Conservation (phyloP, 1,140 invertebrate genomes). For the Halictus rubicundus region DNA sequence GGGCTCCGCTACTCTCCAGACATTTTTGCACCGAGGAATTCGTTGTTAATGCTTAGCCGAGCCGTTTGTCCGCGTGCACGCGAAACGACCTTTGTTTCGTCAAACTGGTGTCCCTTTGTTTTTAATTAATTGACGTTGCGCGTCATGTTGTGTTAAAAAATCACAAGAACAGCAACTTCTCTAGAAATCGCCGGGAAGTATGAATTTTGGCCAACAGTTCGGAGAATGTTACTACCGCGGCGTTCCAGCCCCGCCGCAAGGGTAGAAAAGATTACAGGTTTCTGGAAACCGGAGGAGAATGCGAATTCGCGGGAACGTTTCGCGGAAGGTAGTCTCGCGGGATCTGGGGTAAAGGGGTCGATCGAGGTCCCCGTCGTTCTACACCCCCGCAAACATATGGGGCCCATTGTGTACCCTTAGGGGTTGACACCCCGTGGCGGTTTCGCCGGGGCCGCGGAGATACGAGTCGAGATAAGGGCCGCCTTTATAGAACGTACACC, state of each 20-base stretch:
- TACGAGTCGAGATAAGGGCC: conserved; percentile 69
- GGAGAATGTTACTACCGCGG: too few species aligned
- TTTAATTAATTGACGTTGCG: too few species aligned
- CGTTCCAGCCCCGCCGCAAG: too few species aligned
- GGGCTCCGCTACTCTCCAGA: too few species aligned
- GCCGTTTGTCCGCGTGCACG: too few species aligned
- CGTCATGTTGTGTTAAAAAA: too few species aligned
- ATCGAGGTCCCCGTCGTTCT: conserved; percentile 59
- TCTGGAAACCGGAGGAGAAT: not conserved
- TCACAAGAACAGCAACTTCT: too few species aligned
- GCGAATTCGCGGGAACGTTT: conserved; percentile 16
- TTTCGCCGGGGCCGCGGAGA: conserved; percentile 66
- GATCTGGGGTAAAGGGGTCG: conserved; percentile 10
- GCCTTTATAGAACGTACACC: conserved; percentile 72
- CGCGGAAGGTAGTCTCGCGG: not conserved
- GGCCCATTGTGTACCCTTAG: conserved; percentile 70
- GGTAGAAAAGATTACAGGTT: too few species aligned
- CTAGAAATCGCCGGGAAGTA: too few species aligned
- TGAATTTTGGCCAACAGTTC: too few species aligned
- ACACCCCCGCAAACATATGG: conserved; percentile 75
- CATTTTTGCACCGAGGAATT: not conserved
- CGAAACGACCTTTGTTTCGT: not conserved
- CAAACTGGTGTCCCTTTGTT: too few species aligned
- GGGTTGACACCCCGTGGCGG: conserved; percentile 57
- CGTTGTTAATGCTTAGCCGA: not conserved